These are phyloP conservation scores for Zosterops hypoxanthus DNA, from an alignment of 2,113 vertebrate species.

Conservation along the genomic window DNA sequence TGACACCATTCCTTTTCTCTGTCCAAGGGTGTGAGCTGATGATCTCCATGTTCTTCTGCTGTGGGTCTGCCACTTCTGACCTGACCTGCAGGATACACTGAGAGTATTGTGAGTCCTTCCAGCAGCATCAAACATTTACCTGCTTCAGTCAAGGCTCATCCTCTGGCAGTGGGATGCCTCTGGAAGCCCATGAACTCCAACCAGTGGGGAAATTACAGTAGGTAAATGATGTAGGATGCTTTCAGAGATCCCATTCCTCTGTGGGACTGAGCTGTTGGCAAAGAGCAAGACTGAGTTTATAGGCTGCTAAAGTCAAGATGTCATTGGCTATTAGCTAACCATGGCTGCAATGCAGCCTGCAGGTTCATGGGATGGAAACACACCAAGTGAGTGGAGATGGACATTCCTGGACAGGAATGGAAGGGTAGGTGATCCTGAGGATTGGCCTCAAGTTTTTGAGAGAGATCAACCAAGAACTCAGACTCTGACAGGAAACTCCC, in stretches of 20 bases:
- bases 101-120: background rate
- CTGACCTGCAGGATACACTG: background rate
- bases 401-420: background rate
- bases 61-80: background rate
- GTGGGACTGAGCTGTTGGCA: background rate
- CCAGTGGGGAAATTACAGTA: accelerated
- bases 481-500: background rate
- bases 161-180: background rate
- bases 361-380: background rate
- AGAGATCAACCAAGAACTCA: background rate
- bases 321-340: background rate
- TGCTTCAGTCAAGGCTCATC: background rate
- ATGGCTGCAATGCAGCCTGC: background rate
- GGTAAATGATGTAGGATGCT: background rate
- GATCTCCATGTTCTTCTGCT: background rate
- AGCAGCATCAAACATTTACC: background rate
- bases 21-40: background rate
- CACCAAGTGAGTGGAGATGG: accelerated
- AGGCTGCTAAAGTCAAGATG: background rate
- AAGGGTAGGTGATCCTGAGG: background rate
- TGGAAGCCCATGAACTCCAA: background rate
- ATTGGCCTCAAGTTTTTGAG: background rate
- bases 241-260: background rate
- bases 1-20: background rate
- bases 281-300: background rate